Evolutionary conservation across 2,888 invertebrate genomes (phyloP).

Genomic region (Polyploca ridens): DNA sequence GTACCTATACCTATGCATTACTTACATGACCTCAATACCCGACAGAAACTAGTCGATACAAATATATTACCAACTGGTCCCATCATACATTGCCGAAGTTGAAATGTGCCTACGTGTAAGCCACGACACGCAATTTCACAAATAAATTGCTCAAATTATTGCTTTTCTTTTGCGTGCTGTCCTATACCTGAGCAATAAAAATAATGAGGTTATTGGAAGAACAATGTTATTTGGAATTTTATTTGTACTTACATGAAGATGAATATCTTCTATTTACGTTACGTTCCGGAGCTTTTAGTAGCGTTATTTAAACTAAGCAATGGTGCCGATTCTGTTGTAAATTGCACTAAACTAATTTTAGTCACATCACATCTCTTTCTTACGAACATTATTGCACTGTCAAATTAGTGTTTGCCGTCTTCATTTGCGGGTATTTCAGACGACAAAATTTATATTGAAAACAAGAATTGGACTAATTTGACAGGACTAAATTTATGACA

Average conservation of each 20-base stretch:
- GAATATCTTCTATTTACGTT: too few species aligned
- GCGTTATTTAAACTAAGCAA: too few species aligned
- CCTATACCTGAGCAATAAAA: neutral
- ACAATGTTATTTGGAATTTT: neutral
- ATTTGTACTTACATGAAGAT: neutral
- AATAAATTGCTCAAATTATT: neutral
- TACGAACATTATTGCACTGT: too few species aligned
- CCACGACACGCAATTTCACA: neutral
- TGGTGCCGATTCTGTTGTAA: too few species aligned
- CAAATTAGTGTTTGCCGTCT: too few species aligned
- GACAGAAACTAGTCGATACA: neutral
- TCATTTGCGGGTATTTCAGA: too few species aligned
- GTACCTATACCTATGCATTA: neutral
- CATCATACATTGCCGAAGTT: neutral
- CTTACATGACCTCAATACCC: neutral
- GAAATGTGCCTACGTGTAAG: neutral
- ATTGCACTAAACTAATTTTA: too few species aligned
- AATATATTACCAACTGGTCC: neutral
- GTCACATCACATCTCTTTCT: too few species aligned
- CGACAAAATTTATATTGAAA: too few species aligned
- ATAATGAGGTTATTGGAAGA: neutral
- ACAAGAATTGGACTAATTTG: too few species aligned
- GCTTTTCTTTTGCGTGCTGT: conserved; percentile 3
- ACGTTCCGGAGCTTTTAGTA: too few species aligned
- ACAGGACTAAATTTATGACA: too few species aligned